Evolutionary conservation across 2,797 vertebrate genomes (phyloP), one percentile per base, ranked within the genome.

Genomic region (Thripadectes ignobilis): DNA sequence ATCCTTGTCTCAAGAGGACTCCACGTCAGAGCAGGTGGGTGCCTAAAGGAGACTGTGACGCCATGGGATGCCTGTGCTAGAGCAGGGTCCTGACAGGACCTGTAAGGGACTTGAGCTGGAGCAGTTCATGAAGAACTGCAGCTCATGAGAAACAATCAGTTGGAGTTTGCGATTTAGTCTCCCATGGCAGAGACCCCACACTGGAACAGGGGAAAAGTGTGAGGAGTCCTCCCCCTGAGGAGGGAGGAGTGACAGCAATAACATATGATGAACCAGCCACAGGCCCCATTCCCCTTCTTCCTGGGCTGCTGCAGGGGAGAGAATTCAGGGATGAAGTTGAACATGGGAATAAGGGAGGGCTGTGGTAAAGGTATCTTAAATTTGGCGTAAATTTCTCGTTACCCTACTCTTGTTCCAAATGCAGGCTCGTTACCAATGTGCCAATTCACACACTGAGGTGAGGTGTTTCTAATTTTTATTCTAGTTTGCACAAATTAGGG

Each of bases 31-130:
- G 29, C 5, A 22, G 9, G 6, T 18, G 14, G 39, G 24, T 38
- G 30, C 22, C 9, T 27, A 62, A 27, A 38, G 22, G 51, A 62
- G 22, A n/a, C 2, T 6, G 14, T 27, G 39, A 32, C 6, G 21
- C 1, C 17, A 2, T 27, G 22, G n/a, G 27, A 38, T 27, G 14
- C 9, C n/a, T 26, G 22, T 0, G 0, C 34, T 41, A 14, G 21
- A 62, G 34, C 6, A 69, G 41, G 32, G 11, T 69, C 23, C n/a
- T 39, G 41, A 34, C 20, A 71, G 26, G 26, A 55, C 36, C 43
- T 72, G 58, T 27, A 10, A 17, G 24, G 13, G 5, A 34, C 24
- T 21, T 2, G 1, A 17, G 10, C 9, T 49, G 49, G 41, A 62
- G 11, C 49, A 48, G 26, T 22, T 54, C 9, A n/a, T 46, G 41